Conservation (phyloP, 2,888 invertebrate genomes). For the Mythimna loreyi region DNA sequence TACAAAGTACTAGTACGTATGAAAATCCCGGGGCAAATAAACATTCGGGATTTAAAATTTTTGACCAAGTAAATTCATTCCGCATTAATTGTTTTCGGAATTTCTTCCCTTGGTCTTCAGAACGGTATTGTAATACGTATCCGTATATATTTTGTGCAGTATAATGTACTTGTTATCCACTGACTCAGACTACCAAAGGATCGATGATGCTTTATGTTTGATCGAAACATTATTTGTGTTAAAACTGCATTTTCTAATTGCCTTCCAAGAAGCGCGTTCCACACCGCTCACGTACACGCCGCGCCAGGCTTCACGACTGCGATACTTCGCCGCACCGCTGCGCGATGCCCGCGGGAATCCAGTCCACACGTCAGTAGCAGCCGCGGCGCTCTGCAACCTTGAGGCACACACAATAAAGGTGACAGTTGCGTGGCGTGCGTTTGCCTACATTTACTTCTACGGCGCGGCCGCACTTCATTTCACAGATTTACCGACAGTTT, state of each 20-base stretch:
- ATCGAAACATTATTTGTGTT: constrained; percentile 58
- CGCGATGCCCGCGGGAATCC: constrained; percentile 59
- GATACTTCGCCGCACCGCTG: constrained; percentile 46
- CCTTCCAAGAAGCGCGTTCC: constrained; percentile 35
- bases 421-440: constrained; percentile 13
- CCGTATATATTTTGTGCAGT: background rate
- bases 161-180: background rate
- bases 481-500: constrained; percentile 60
- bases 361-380: constrained; percentile 65
- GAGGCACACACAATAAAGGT: constrained; percentile 10
- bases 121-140: too few species aligned
- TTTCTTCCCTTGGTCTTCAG: too few species aligned
- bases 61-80: too few species aligned
- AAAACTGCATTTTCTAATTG: constrained; percentile 45
- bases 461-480: constrained; percentile 65
- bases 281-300: background rate
- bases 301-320: constrained; percentile 29
- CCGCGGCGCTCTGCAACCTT: constrained; percentile 6
- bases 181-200: background rate
- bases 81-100: too few species aligned
- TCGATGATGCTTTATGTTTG: constrained; percentile 40
- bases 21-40: too few species aligned
- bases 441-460: constrained; percentile 68
- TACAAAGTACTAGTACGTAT: background rate
- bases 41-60: too few species aligned